A percentile compares a stretch with the other conserved stretches of the same genome.
These are phyloP conservation scores for Gastrophysa polygoni DNA, from an alignment of 2,888 invertebrate species.

Conservation along the genomic window DNA sequence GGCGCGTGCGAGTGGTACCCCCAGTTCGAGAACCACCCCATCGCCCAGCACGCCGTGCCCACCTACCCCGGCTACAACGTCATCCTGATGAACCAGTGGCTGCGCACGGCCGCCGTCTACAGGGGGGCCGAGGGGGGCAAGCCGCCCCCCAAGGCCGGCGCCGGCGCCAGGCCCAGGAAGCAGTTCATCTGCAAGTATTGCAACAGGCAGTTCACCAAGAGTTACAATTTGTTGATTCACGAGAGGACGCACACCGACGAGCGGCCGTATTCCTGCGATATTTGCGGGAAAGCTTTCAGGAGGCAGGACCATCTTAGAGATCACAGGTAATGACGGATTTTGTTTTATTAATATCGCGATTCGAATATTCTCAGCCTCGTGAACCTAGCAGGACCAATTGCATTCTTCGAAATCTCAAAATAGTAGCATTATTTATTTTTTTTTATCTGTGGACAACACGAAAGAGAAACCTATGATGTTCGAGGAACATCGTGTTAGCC, in stretches of 20 bases:
- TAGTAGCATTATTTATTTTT: no score
- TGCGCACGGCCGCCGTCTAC: slow-evolving; percentile 73
- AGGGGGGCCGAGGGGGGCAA: slow-evolving; percentile 56
- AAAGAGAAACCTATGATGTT: no score
- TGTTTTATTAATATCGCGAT: no score
- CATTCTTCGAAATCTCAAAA: no score
- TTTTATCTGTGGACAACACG: no score
- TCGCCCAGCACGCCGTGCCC: not conserved
- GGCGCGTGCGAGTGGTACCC: slow-evolving; percentile 50
- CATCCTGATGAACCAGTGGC: slow-evolving; percentile 75
- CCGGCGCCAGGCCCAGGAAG: slow-evolving; percentile 69
- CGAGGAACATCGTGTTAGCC: no score
- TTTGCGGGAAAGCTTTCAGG: slow-evolving; percentile 94
- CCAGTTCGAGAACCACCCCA: slow-evolving; percentile 10
- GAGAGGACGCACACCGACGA: slow-evolving; percentile 97
- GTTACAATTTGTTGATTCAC: slow-evolving; percentile 96
- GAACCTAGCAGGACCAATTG: no score
- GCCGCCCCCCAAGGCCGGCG: slow-evolving; percentile 36
- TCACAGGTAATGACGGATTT: slow-evolving; percentile 68
- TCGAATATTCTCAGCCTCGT: no score
- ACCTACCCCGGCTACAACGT: slow-evolving; percentile 57
- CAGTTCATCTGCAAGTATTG: slow-evolving; percentile 98
- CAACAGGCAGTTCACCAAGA: slow-evolving; percentile 96
- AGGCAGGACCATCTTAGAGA: slow-evolving; percentile 93
- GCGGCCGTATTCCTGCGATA: slow-evolving; percentile 94